A percentile compares a stretch with the other conserved stretches of the same genome.
phyloP scores from a whole-genome alignment of 2,113 vertebrate genomes.

The Proteles cristata region DNA sequence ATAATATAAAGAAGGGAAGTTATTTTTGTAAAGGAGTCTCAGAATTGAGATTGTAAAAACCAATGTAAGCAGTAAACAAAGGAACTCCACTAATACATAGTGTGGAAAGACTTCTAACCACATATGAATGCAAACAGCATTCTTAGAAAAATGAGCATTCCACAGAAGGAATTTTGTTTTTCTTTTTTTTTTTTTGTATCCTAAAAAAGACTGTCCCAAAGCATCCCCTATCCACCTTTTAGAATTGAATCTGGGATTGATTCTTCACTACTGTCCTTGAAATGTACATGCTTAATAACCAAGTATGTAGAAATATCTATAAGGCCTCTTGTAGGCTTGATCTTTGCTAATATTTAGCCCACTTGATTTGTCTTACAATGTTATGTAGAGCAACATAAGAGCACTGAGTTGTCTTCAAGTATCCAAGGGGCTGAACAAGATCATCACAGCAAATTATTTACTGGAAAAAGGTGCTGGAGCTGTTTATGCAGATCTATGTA shows the following conservation, averaged over 20 bases:
- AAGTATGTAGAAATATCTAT: background rate
- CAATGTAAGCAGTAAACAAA: background rate
- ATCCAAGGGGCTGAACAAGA: background rate
- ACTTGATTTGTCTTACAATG: background rate
- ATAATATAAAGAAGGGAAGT: background rate
- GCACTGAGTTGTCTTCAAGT: background rate
- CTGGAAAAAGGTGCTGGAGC: background rate
- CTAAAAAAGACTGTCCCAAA: background rate
- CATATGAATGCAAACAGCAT: background rate
- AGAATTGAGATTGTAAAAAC: background rate
- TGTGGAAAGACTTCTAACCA: background rate
- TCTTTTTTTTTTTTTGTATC: background rate
- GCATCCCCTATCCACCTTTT: background rate
- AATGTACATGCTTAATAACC: background rate
- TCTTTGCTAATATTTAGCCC: background rate
- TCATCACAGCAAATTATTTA: background rate
- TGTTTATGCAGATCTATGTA: background rate
- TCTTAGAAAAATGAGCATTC: background rate
- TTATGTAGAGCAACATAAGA: background rate
- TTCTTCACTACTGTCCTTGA: background rate
- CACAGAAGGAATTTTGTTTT: background rate
- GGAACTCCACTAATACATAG: background rate
- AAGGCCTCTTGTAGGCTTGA: background rate
- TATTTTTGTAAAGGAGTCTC: background rate
- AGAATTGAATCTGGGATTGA: background rate